phyloP scores from a whole-genome alignment of 2,797 vertebrate genomes.

The Telmatherina bonti region DNA sequence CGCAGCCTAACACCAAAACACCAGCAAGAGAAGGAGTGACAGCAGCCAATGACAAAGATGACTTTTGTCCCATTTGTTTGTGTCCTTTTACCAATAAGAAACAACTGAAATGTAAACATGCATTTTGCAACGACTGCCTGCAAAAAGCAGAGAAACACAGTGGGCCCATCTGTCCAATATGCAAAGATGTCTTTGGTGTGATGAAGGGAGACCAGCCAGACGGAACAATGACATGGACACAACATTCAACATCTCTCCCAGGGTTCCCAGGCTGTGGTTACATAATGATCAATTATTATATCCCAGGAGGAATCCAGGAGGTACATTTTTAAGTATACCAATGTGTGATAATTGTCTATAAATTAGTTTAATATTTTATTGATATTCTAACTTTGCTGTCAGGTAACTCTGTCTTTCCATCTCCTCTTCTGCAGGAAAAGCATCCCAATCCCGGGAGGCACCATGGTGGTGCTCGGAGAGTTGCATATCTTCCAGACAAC shows the following conservation, averaged over 20 bases:
- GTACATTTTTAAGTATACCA: conserved; percentile 52
- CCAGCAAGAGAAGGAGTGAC: not conserved
- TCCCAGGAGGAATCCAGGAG: conserved; percentile 63
- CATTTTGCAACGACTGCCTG: conserved; percentile 76
- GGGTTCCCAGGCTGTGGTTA: conserved; percentile 20
- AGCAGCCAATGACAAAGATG: conserved; percentile 1
- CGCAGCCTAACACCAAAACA: not conserved
- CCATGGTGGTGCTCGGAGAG: conserved; percentile 66
- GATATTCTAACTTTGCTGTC: not conserved
- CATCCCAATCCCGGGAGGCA: conserved; percentile 87
- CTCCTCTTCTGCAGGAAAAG: conserved; percentile 42
- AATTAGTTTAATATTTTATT: not conserved
- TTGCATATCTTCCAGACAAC: conserved; percentile 89
- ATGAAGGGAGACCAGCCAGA: conserved; percentile 74
- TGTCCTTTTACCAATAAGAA: conserved; percentile 46
- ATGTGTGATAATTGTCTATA: fast-evolving
- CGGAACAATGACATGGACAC: not conserved
- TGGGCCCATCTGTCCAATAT: conserved; percentile 77
- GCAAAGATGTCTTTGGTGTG: conserved; percentile 74
- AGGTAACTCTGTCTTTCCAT: not conserved
- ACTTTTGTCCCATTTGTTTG: conserved; percentile 71
- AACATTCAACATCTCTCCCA: fast-evolving
- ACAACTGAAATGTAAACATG: conserved; percentile 72
- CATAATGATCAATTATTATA: conserved; percentile 56
- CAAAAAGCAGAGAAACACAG: fast-evolving